A percentile compares a stretch with the other conserved stretches of the same genome.
These are phyloP conservation scores for Thaumetopoea pityocampa DNA, from an alignment of 1,140 invertebrate genomes.

Conservation along the genomic window DNA sequence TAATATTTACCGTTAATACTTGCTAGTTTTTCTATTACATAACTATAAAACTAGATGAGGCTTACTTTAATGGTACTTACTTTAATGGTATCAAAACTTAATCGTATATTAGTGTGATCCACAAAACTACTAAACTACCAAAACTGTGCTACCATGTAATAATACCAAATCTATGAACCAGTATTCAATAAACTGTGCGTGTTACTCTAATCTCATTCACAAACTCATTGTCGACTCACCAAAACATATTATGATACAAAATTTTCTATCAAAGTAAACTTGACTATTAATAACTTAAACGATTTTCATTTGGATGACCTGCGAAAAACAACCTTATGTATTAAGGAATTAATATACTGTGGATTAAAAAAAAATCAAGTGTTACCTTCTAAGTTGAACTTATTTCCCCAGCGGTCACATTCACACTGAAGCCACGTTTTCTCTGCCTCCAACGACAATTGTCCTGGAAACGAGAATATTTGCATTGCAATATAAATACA, in stretches of 20 bases:
- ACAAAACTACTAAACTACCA: constrained; percentile 9
- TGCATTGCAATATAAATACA: too few species aligned
- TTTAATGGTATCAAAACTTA: too few species aligned
- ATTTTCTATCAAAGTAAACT: constrained; percentile 26
- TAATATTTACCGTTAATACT: too few species aligned
- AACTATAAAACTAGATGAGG: too few species aligned
- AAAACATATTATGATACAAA: constrained; percentile 22
- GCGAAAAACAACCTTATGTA: constrained; percentile 36
- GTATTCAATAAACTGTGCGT: constrained; percentile 13
- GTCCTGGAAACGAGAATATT: constrained; percentile 78
- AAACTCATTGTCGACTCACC: constrained; percentile 37
- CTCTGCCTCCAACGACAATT: constrained; percentile 89
- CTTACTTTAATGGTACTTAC: too few species aligned
- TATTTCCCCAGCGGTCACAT: constrained; percentile 88
- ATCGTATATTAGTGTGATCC: constrained; percentile 5
- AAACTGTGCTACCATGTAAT: constrained; percentile 15
- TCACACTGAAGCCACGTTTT: constrained; percentile 92
- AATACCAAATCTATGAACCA: constrained; percentile 9
- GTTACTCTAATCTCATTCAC: constrained; percentile 21
- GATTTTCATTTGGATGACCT: constrained; percentile 52
- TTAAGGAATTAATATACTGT: constrained; percentile 4
- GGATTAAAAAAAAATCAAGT: neutral
- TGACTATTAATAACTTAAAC: constrained; percentile 47
- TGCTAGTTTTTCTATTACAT: too few species aligned
- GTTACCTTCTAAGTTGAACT: constrained; percentile 87